Evolutionary conservation across 2,888 invertebrate genomes (phyloP).

Genomic region (Elmis aenea): DNA sequence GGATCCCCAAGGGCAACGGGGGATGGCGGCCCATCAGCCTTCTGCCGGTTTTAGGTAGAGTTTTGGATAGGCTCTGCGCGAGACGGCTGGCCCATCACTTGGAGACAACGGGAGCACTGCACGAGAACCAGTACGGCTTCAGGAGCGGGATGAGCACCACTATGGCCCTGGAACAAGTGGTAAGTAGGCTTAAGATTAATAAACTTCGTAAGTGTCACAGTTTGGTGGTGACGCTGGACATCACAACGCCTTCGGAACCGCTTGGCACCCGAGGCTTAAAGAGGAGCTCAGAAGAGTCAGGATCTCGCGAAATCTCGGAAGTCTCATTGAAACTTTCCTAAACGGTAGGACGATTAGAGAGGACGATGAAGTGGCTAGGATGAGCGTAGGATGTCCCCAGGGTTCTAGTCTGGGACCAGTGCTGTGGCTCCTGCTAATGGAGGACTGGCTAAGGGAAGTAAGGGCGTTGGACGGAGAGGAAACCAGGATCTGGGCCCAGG

Average conservation of each 20-base stretch:
- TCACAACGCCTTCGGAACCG: conserved; percentile 20
- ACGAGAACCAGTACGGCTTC: conserved; percentile 26
- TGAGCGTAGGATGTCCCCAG: conserved; percentile 22
- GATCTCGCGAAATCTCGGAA: conserved; percentile 10
- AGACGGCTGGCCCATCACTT: too few relatives aligned
- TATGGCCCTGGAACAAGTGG: conserved; percentile 26
- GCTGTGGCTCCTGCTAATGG: conserved; percentile 25
- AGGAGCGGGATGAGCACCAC: conserved; percentile 26
- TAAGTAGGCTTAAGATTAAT: neutral
- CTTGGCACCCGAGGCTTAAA: conserved; percentile 14
- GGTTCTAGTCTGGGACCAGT: conserved; percentile 25
- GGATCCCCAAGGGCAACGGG: too few relatives aligned
- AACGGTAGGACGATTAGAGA: conserved; percentile 11
- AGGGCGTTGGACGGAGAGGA: too few relatives aligned
- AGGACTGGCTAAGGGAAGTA: conserved; percentile 30
- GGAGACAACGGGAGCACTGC: too few relatives aligned
- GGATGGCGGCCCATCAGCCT: too few relatives aligned
- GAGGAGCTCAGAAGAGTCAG: conserved; percentile 1
- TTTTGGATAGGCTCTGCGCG: too few relatives aligned
- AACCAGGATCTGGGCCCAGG: too few relatives aligned
- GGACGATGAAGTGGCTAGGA: conserved; percentile 5
- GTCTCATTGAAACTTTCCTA: conserved; percentile 14
- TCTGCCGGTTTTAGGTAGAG: too few relatives aligned
- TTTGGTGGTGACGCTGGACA: conserved; percentile 20
- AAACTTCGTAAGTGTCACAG: conserved; percentile 6